Conservation (phyloP, 2,797 vertebrate species). For the Apogon hyalosoma region DNA sequence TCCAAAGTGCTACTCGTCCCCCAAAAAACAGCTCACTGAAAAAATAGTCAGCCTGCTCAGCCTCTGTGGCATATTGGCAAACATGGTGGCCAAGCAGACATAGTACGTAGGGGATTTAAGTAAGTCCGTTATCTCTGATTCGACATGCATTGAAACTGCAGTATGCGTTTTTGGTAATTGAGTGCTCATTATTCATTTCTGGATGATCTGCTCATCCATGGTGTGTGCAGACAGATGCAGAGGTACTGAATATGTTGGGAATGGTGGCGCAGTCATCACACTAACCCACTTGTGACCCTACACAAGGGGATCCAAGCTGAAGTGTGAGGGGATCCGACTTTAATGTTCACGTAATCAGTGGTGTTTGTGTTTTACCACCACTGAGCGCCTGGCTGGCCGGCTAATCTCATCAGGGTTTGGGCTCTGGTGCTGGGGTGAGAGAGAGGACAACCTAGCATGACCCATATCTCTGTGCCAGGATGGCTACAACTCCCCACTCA, state of each 20-base stretch:
- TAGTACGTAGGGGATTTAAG: conserved; percentile 6
- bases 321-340: conserved; percentile 75
- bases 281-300: conserved; percentile 67
- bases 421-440: conserved; percentile 75
- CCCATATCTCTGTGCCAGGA: conserved; percentile 80
- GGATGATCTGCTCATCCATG: not conserved
- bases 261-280: conserved; percentile 22
- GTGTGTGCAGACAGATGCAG: conserved; percentile 1
- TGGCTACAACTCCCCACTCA: conserved; percentile 55
- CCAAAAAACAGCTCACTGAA: conserved; percentile 24
- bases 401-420: conserved; percentile 84
- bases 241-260: conserved; percentile 1
- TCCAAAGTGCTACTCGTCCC: conserved; percentile 41
- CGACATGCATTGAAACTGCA: conserved; percentile 6
- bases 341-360: conserved; percentile 76
- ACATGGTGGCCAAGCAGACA: conserved; percentile 1
- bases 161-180: conserved; percentile 17
- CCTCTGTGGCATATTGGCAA: conserved; percentile 21
- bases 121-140: conserved; percentile 13
- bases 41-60: conserved; percentile 34
- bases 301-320: conserved; percentile 63
- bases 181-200: conserved; percentile 43
- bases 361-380: conserved; percentile 79
- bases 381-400: conserved; percentile 73
- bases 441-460: conserved; percentile 81